Evolutionary conservation across 2,888 invertebrate species (phyloP).

Genomic region (Cantharis nigra): DNA sequence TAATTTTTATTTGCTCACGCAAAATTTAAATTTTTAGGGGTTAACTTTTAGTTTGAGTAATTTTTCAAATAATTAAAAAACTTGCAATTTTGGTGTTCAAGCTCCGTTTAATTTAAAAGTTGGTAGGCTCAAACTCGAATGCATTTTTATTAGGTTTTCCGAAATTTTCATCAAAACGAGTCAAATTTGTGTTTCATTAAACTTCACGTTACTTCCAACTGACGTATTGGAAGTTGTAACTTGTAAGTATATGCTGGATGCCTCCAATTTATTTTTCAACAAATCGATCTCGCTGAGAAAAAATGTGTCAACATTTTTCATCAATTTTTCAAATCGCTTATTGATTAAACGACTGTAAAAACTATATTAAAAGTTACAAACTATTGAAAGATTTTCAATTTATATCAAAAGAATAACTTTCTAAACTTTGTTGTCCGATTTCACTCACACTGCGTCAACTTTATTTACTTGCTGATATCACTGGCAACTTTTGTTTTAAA

Average conservation of each 20-base stretch:
- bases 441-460: constrained; percentile 1
- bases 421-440: constrained; percentile 1
- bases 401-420: constrained; percentile 3
- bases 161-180: neutral
- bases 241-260: neutral
- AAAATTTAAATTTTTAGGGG: neutral
- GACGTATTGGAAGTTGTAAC: neutral
- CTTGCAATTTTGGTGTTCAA: neutral
- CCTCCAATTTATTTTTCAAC: neutral
- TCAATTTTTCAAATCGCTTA: neutral
- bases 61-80: neutral
- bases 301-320: neutral
- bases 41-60: neutral
- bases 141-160: neutral
- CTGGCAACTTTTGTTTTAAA: constrained; percentile 6
- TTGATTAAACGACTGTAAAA: neutral
- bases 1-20: neutral
- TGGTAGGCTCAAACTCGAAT: neutral
- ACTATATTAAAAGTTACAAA: neutral
- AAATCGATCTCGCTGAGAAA: neutral
- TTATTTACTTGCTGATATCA: constrained; percentile 8
- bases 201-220: neutral
- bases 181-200: neutral
- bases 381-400: constrained; percentile 5
- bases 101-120: neutral